Evolutionary conservation across 2,113 vertebrate species (phyloP).

Genomic region (Rhinopithecus roxellana): DNA sequence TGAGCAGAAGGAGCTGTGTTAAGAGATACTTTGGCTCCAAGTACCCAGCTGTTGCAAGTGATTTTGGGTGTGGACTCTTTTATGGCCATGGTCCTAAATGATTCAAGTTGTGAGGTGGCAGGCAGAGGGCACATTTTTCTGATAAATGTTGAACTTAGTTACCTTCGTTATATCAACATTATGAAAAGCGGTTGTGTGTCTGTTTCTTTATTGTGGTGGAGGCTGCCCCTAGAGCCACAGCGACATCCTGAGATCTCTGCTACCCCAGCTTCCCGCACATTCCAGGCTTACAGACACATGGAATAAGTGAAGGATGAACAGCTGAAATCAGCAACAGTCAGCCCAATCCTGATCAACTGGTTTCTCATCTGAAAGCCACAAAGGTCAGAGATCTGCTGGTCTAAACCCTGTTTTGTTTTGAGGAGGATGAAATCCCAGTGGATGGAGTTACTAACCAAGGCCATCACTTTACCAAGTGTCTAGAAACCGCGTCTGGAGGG

Average conservation of each 20-base stretch:
- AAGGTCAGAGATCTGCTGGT: neutral
- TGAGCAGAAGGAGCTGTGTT: neutral
- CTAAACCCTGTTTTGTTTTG: neutral
- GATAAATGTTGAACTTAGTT: neutral
- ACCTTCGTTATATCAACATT: neutral
- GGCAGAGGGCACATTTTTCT: neutral
- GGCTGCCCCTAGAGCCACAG: neutral
- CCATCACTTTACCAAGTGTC: neutral
- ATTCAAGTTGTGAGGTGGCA: neutral
- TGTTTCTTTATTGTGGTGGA: neutral
- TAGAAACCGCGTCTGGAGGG: rapidly evolving
- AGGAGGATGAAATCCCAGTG: too few relatives aligned
- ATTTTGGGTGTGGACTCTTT: neutral
- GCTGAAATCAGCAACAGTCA: neutral
- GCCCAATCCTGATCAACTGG: neutral
- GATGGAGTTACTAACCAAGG: neutral
- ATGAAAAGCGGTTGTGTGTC: neutral
- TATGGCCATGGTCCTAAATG: neutral
- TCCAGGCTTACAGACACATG: rapidly evolving
- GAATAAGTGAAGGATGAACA: neutral
- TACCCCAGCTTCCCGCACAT: neutral
- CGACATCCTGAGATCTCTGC: rapidly evolving
- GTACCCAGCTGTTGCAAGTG: rapidly evolving
- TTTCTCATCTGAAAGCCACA: neutral
- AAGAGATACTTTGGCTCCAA: neutral